phyloP scores from a whole-genome alignment of 2,797 vertebrate species.

The Phrynocephalus forsythii region DNA sequence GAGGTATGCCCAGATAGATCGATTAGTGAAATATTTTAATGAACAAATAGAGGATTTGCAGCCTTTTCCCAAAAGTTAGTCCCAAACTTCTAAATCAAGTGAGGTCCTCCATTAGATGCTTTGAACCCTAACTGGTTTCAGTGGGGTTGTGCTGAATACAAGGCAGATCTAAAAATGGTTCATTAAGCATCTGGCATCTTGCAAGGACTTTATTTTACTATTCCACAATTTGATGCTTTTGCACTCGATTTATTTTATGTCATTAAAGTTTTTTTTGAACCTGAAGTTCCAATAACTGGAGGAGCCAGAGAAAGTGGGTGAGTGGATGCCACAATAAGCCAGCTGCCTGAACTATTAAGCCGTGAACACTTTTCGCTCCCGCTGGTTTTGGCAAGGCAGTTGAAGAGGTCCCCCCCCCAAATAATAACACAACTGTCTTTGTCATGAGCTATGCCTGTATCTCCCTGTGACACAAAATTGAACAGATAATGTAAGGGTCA shows the following conservation, averaged over 20 bases:
- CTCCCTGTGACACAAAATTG: no score
- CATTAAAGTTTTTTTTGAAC: no score
- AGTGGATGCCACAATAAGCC: neutral
- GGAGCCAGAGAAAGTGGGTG: neutral
- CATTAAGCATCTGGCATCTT: fast-evolving
- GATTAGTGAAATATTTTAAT: neutral
- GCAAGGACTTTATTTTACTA: neutral
- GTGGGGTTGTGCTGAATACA: neutral
- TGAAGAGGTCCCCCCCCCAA: neutral
- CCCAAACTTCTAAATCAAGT: neutral
- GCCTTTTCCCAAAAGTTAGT: neutral
- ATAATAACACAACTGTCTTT: no score
- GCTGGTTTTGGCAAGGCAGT: neutral
- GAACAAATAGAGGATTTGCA: neutral
- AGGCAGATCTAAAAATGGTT: constrained; percentile 14
- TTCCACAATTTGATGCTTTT: no score
- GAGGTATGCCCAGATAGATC: neutral
- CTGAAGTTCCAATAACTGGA: neutral
- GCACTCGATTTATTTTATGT: no score
- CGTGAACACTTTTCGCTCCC: neutral
- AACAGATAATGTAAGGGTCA: no score
- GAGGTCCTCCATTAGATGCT: constrained; percentile 1
- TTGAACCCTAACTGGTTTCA: constrained; percentile 8
- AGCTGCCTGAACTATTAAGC: neutral
- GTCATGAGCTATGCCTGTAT: no score